These are phyloP conservation scores for Petrolisthes cinctipes DNA, from an alignment of 2,888 invertebrate species.

Conservation along the genomic window DNA sequence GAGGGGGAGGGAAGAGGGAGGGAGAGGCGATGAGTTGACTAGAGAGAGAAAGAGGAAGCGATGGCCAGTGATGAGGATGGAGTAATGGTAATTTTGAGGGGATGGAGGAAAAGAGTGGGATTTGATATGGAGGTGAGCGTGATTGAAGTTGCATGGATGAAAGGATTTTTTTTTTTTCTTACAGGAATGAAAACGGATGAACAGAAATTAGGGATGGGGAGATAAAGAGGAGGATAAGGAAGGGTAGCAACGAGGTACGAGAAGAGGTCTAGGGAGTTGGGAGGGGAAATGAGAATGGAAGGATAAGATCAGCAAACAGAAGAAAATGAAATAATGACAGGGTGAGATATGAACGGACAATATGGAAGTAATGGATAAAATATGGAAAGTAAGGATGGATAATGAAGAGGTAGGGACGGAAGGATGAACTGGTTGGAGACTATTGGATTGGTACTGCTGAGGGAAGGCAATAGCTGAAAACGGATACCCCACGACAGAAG, in stretches of 20 bases:
- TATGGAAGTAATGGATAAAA: not conserved
- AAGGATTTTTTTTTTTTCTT: too few relatives aligned
- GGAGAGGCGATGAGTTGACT: not conserved
- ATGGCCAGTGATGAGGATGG: not conserved
- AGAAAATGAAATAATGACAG: not conserved
- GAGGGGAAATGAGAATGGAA: too few relatives aligned
- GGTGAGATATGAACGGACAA: not conserved
- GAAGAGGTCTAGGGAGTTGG: too few relatives aligned
- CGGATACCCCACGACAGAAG: not conserved
- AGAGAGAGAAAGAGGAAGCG: not conserved
- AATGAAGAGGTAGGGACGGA: not conserved
- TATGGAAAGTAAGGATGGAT: not conserved
- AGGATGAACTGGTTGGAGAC: not conserved
- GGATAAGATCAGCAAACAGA: too few relatives aligned
- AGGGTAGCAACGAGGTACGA: too few relatives aligned
- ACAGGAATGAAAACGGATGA: too few relatives aligned
- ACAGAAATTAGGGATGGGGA: too few relatives aligned
- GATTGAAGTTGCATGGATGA: too few relatives aligned
- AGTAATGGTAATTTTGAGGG: too few relatives aligned
- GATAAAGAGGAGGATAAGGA: too few relatives aligned
- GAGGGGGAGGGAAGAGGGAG: not conserved
- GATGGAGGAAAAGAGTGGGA: not conserved
- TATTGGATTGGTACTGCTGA: not conserved
- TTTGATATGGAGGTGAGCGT: not conserved
- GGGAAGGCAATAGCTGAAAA: not conserved